Base-by-base conservation (phyloP, 2,888 invertebrate species). In the Morpho helenor region DNA sequence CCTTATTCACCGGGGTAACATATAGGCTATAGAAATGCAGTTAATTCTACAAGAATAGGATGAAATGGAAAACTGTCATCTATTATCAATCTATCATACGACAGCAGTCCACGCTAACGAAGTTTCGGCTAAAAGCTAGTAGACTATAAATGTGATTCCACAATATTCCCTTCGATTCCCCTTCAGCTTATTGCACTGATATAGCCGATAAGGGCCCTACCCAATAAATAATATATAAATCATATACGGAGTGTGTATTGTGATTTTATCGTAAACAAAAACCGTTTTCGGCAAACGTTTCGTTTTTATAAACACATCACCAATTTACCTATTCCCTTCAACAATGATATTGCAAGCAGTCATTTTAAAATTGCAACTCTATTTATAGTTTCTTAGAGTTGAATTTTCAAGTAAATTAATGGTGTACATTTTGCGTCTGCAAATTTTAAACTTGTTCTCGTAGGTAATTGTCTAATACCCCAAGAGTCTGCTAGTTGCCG, bases 401-500 rank as follows among this genome's bases (percentile, higher is more conserved):
- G 10, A 46, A 43, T 42, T 49, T 46, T 8, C 45, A 41, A 8
- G 8, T 9, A 45, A 43, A 52, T 53, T 39, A 9, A 53, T 40
- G 42, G 40, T 52, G 41, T 23, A 23, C 41, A 23, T 8, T 49
- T 57, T 9, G 48, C 23, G 41, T 40, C 42, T 46, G 22, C 6
- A 46, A 3, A 8, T 16, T 22, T 16, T 49, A 45, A 43, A 49
- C 23, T 51, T 57, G 47, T 16, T 31, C 10, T 23, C 45, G 59
- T 60, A 64, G 58, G 78, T 82, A 82, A 82, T 82, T 82, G 82
- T 80, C 79, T 80, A 79, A 81, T 80, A 73, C 79, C 79, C 80
- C 72, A 65, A 62, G 76, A 77, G 76, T 73, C 75, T 76, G 76
- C 74, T 75, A 68, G 64, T 76, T 75, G 79, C 76, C 75, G 75